Base-by-base conservation (phyloP, 1,140 invertebrate species). In the Drosophila ohnishii region DNA sequence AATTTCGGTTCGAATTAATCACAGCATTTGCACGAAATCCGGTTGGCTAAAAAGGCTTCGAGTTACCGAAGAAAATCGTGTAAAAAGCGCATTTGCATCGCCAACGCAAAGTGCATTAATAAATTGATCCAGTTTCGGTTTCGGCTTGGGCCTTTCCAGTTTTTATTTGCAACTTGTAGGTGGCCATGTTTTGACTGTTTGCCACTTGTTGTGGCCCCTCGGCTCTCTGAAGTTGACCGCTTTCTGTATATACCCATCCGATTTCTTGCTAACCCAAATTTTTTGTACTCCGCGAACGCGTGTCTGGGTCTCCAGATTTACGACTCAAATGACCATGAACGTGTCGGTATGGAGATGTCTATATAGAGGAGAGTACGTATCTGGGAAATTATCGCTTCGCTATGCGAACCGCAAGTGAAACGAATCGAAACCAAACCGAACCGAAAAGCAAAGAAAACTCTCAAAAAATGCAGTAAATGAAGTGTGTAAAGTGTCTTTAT, bases 241-340 rank as follows among this genome's bases (percentile, higher is more conserved):
- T 45, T 35, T 53, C 39, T 72, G 47, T n/a, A 32, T 34, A 58
- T 30, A 28, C 16, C 32, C 66, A 59, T 71, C 66, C 66, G 37
- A 72, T 72, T 65, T 75, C 73, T 40, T 59, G 53, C 28, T 66
- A 76, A 76, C 73, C 73, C 73, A 76, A 76, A 76, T 76, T 50
- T 55, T 53, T 58, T 30, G 10, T 25, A 59, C 47, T 59, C 30
- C 40, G 47, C 73, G 47, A 66, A 76, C 63, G 62, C 72, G 74
- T 76, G 73, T 76, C 73, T 76, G 73, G 60, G 37, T 42, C 53
- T 74, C 50, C 53, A 77, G 75, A 77, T 77, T 77, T 77, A 77
- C 75, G 75, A 77, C 75, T 77, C 75, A 71, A 77, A 77, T 77
- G 75, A 77, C 75, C 75, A 72, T 77, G 75, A 77, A 77, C 75